Conservation (phyloP, 2,888 invertebrate species). For the Helicoverpa assulta region DNA sequence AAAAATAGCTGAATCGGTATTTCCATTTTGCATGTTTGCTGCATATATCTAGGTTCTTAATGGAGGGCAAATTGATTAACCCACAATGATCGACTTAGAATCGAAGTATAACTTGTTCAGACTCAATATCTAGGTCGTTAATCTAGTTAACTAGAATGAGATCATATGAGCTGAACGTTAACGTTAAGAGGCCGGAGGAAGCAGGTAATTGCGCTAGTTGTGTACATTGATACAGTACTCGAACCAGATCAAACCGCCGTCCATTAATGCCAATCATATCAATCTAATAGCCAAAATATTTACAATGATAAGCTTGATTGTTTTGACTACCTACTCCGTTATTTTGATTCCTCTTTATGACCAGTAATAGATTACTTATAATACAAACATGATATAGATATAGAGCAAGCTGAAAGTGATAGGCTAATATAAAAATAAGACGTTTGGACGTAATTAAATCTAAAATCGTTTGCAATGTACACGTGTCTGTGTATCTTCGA, state of each 20-base stretch:
- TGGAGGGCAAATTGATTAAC: not conserved
- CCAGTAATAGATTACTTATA: constrained; percentile 1
- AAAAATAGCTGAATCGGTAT: constrained; percentile 9
- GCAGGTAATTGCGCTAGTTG: constrained; percentile 1
- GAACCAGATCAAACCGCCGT: not conserved
- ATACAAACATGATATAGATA: not conserved
- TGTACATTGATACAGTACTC: not conserved
- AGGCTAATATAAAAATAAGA: not conserved
- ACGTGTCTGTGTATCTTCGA: not conserved
- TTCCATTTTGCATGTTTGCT: not conserved
- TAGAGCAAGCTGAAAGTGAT: not conserved
- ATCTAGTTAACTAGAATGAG: not conserved
- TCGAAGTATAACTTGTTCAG: not conserved
- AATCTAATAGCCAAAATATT: not conserved
- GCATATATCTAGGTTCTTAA: constrained; percentile 6
- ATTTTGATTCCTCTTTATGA: not conserved
- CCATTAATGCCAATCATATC: not conserved
- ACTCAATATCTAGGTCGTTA: not conserved
- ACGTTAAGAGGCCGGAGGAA: not conserved
- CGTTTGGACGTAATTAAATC: not conserved
- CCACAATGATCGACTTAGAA: not conserved
- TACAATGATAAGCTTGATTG: not conserved
- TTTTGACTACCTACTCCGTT: not conserved
- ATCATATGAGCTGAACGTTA: not conserved
- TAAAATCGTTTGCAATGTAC: constrained; percentile 1